Evolutionary conservation across 2,888 invertebrate genomes (phyloP), one percentile per base, ranked within the genome.

Genomic region (Heliconius hortense): DNA sequence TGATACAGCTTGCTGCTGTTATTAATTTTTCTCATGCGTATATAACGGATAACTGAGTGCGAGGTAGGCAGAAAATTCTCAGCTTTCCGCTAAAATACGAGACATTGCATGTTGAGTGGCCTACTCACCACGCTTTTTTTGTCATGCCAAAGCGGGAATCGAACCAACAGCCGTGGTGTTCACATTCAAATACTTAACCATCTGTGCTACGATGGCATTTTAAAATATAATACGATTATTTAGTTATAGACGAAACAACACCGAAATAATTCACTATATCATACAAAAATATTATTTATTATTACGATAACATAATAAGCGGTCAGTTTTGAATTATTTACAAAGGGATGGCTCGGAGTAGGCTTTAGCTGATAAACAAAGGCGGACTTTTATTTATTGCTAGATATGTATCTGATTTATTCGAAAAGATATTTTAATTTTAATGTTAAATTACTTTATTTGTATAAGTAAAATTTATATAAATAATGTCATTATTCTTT

Each of bases 281-380:
- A 15, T 66, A 66, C 24, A 28, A 69, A 48, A 68, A 74, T 28
- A 28, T 72, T 26, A 62, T 68, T 67, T 74, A 74, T 74, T 43
- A 62, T 67, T 68, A 35, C 35, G 74, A 43, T n/a, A 66, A 67
- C 68, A 68, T 68, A 74, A 74, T 74, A 60, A 68, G 59, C 74
- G 74, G 68, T 74, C 74, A 68, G 74, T 69, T 59, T 68, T 62
- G 74, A 74, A 74, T 74, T 74, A 74, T 74, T 74, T 60, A 74
- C 70, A 64, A 69, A 74, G 62, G 68, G 74, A 74, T 74, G 43
- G 68, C 39, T 31, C 59, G 60, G 39, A 24, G 66, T 68, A 74
- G 67, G 39, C 67, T 60, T 69, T 69, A 62, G 60, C 74, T 74
- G 74, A 74, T 74, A 74, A 59, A 74, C 73, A 74, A 69, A 74